These are phyloP conservation scores for Eptesicus fuscus DNA, from an alignment of 2,113 vertebrate genomes.

Conservation along the genomic window DNA sequence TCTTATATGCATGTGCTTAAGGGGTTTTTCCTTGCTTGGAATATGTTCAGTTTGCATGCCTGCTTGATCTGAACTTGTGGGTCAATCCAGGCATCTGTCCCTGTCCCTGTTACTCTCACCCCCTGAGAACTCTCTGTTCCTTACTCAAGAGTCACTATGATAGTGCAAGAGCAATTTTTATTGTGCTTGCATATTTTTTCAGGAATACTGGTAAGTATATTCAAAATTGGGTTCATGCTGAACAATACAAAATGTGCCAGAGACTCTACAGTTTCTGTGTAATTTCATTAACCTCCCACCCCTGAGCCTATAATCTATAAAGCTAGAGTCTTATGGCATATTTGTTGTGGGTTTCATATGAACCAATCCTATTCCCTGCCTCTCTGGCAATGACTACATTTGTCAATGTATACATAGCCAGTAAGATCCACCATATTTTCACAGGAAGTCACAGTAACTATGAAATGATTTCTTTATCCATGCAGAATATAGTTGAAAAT, in stretches of 20 bases:
- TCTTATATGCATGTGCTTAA: not conserved
- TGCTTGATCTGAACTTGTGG: not conserved
- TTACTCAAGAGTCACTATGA: not conserved
- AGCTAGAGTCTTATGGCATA: not conserved
- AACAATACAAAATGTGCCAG: not conserved
- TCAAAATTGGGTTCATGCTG: not conserved
- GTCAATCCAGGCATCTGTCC: not conserved
- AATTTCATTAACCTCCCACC: not conserved
- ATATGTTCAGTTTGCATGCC: not conserved
- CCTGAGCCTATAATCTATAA: not conserved
- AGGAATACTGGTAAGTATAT: not conserved
- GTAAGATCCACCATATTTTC: not conserved
- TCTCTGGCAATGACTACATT: not conserved
- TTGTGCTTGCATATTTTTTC: not conserved
- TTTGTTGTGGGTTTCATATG: not conserved
- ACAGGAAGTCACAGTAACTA: not conserved
- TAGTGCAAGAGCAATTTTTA: not conserved
- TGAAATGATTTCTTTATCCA: not conserved
- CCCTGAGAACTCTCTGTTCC: not conserved
- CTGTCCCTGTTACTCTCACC: not conserved
- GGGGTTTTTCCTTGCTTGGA: not conserved
- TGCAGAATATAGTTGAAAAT: not conserved
- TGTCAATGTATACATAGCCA: not conserved
- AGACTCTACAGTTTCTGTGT: not conserved
- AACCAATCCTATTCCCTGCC: not conserved